Conservation (phyloP, 2,113 vertebrate genomes). For the Edolisoma coerulescens region DNA sequence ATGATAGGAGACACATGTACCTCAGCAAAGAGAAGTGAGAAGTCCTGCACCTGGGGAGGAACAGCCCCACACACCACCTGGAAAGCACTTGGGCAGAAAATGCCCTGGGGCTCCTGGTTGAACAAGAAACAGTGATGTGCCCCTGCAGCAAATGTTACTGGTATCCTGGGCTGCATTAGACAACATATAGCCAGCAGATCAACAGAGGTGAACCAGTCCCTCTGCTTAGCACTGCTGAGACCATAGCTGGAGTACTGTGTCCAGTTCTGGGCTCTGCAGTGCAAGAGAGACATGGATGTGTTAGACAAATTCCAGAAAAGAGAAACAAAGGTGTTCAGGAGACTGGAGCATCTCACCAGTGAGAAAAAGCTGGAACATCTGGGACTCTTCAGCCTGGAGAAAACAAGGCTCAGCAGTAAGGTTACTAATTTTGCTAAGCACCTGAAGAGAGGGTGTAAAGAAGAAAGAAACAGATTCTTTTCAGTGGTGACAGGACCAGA, state of each 20-base stretch:
- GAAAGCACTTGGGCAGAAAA: neutral
- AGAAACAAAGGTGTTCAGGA: neutral
- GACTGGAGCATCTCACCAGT: neutral
- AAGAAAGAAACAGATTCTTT: neutral
- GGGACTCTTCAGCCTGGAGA: neutral
- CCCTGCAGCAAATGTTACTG: neutral
- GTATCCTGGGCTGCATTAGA: neutral
- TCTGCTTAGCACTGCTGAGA: neutral
- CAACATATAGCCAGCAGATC: neutral
- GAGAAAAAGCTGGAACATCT: neutral
- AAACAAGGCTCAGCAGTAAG: neutral
- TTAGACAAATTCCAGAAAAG: neutral
- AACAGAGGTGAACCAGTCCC: neutral
- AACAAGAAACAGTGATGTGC: neutral
- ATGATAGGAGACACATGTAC: neutral
- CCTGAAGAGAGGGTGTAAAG: neutral
- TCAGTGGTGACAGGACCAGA: neutral
- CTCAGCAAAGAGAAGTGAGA: neutral
- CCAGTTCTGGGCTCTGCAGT: neutral
- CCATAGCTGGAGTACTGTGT: neutral
- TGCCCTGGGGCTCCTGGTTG: accelerated
- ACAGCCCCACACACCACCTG: neutral
- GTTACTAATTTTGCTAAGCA: neutral
- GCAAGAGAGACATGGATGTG: neutral
- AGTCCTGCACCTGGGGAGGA: neutral